phyloP scores from a whole-genome alignment of 2,888 invertebrate genomes.

The Chrysotoxum bicinctum region DNA sequence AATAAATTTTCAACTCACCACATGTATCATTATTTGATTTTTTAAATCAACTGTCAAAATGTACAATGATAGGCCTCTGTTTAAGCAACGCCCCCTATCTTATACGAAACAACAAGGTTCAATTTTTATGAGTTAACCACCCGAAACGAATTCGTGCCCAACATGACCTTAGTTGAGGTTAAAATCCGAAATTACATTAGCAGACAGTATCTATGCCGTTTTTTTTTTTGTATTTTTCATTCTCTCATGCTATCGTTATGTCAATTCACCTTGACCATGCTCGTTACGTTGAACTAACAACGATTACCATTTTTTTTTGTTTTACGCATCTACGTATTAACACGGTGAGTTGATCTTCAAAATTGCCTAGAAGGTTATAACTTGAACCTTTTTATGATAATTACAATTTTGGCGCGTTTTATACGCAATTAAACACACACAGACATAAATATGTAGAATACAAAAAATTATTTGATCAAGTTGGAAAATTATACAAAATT shows the following conservation, averaged over 20 bases:
- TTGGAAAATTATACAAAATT: conserved; percentile 20
- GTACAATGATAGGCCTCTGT: neutral
- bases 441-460: neutral
- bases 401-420: conserved; percentile 42
- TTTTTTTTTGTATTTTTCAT: conserved; percentile 24
- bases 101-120: conserved; percentile 18
- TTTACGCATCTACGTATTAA: conserved; percentile 28
- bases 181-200: conserved; percentile 37
- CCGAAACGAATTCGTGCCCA: conserved; percentile 46
- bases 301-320: conserved; percentile 27
- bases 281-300: conserved; percentile 63
- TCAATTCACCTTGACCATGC: conserved; percentile 65
- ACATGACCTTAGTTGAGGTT: conserved; percentile 62
- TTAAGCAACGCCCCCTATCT: conserved; percentile 28
- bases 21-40: neutral
- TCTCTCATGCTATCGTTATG: conserved; percentile 25
- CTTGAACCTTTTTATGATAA: conserved; percentile 67
- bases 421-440: neutral
- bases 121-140: conserved; percentile 41
- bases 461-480: conserved; percentile 29
- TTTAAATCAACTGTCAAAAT: neutral
- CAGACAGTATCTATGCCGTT: neutral
- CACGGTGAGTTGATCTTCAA: conserved; percentile 52
- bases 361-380: conserved; percentile 49
- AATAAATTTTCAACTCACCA: neutral